These are phyloP conservation scores for Drosophila kepulauana DNA, from an alignment of 1,140 invertebrate genomes.

Conservation along the genomic window DNA sequence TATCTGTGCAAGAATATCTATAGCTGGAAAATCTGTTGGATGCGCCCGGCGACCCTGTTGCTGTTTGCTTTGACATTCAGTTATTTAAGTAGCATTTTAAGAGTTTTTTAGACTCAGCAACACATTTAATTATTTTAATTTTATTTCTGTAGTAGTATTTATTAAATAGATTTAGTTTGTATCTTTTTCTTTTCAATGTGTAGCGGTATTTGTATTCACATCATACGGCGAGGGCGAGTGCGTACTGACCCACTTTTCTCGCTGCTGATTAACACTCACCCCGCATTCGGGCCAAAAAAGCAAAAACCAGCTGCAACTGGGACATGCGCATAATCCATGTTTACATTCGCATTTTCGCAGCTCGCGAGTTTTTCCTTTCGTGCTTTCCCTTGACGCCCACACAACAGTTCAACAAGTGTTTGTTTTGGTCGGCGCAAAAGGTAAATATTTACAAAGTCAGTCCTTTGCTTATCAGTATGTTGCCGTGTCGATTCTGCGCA, in stretches of 20 bases:
- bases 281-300: slow-evolving; percentile 26
- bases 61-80: not conserved
- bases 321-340: slow-evolving; percentile 73
- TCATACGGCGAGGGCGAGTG: slow-evolving; percentile 34
- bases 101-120: not conserved
- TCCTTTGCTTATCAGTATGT: slow-evolving; percentile 30
- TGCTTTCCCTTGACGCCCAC: slow-evolving; percentile 4
- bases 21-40: slow-evolving; percentile 37
- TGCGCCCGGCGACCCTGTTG: not conserved
- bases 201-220: slow-evolving; percentile 25
- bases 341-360: slow-evolving; percentile 59
- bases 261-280: slow-evolving; percentile 52
- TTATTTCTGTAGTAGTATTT: not conserved
- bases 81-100: not conserved
- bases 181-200: not conserved
- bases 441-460: slow-evolving; percentile 68
- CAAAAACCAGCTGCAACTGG: slow-evolving; percentile 67
- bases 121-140: not conserved
- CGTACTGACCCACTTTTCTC: slow-evolving; percentile 66
- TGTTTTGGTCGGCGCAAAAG: slow-evolving; percentile 60
- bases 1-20: slow-evolving; percentile 60
- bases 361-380: slow-evolving; percentile 29
- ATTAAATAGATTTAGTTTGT: not conserved
- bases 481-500: slow-evolving; percentile 65
- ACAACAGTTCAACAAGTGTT: slow-evolving; percentile 65